phyloP scores from a whole-genome alignment of 1,140 invertebrate species.

The Hypothenemus hampei region DNA sequence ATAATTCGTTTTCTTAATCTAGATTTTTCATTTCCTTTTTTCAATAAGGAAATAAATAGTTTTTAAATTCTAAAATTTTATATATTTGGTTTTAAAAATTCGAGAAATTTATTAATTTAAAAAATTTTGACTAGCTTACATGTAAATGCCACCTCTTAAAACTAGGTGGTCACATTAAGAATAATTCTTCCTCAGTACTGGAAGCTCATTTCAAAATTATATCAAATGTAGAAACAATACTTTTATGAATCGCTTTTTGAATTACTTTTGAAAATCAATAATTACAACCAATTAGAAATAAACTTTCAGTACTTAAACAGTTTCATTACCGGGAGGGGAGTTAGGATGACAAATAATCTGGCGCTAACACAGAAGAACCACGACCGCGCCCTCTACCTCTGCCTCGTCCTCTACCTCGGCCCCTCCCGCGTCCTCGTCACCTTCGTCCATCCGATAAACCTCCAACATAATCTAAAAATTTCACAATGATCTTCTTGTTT shows the following conservation, averaged over 20 bases:
- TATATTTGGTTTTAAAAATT: too few species aligned
- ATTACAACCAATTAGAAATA: too few species aligned
- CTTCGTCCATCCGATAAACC: slow-evolving; percentile 63
- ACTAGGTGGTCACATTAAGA: too few species aligned
- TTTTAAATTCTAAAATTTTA: too few species aligned
- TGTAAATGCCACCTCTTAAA: too few species aligned
- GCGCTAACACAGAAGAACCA: slow-evolving; percentile 33
- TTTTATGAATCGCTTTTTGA: not conserved
- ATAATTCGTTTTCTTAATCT: too few species aligned
- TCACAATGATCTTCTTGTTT: too few species aligned
- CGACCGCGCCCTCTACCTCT: slow-evolving; percentile 54
- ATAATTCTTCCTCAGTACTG: not conserved
- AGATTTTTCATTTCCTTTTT: too few species aligned
- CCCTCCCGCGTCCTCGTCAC: slow-evolving; percentile 68
- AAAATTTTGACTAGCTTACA: too few species aligned
- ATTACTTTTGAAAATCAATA: too few species aligned
- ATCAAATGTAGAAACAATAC: not conserved
- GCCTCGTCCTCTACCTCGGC: slow-evolving; percentile 61
- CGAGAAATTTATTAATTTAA: too few species aligned
- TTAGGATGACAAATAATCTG: slow-evolving; percentile 45
- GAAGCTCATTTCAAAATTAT: not conserved
- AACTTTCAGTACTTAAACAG: not conserved
- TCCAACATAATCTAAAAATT: slow-evolving; percentile 45
- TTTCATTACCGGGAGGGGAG: slow-evolving; percentile 33
- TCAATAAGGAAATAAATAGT: too few species aligned